Evolutionary conservation across 1,140 invertebrate species (phyloP).

Genomic region (Brachionus koreanus): DNA sequence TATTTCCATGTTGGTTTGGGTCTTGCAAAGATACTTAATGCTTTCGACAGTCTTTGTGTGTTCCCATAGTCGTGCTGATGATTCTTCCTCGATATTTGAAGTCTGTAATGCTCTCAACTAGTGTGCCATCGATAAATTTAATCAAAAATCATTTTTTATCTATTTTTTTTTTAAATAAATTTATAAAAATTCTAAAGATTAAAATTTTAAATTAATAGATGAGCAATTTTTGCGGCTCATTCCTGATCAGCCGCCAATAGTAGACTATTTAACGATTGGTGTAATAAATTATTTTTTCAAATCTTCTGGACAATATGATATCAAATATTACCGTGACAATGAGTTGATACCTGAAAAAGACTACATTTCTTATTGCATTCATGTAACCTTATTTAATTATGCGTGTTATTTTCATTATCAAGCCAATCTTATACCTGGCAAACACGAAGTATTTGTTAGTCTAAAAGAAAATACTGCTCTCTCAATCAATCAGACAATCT

Average conservation of each 20-base stretch:
- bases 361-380: neutral
- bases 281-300: neutral
- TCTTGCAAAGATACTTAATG: no score
- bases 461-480: neutral
- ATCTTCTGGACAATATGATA: neutral
- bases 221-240: neutral
- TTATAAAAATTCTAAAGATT: no score
- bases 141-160: no score
- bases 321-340: neutral
- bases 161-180: no score
- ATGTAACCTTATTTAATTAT: neutral
- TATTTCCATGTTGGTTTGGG: no score
- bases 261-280: neutral
- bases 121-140: no score
- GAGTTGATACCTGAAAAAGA: neutral
- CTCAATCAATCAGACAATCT: neutral
- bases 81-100: no score
- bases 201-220: neutral
- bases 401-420: neutral
- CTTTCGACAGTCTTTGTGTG: no score
- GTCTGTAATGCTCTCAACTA: no score
- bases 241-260: neutral
- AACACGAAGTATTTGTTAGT: neutral
- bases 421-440: neutral
- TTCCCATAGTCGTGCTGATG: no score